phyloP scores from a whole-genome alignment of 1,140 invertebrate genomes.

The roundworm (Caenorhabditis elegans) region DNA sequence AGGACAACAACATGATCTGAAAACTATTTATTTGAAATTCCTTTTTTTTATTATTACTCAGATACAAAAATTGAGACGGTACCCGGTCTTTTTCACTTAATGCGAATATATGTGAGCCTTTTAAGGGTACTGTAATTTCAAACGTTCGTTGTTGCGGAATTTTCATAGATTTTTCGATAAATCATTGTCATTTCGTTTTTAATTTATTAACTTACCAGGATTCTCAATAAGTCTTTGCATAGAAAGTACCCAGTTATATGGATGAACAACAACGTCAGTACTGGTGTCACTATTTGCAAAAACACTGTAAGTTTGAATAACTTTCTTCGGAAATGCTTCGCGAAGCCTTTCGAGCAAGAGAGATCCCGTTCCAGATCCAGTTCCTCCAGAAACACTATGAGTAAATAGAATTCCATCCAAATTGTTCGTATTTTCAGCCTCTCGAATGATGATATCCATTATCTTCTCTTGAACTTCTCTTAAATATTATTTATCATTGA shows the following conservation, averaged over 20 bases:
- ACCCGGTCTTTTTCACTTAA: no score
- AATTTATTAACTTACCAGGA: conserved; percentile 13
- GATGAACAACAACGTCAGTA: conserved; percentile 97
- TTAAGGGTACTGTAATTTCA: no score
- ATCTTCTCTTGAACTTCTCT: conserved; percentile 93
- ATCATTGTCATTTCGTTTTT: no score
- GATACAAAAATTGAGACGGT: no score
- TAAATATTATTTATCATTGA: not conserved
- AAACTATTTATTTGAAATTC: no score
- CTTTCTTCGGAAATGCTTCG: conserved; percentile 94
- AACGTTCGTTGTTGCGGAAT: no score
- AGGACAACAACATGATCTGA: conserved; percentile 90
- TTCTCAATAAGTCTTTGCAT: conserved; percentile 85
- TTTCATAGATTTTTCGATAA: no score
- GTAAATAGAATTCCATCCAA: conserved; percentile 98
- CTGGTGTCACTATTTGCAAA: conserved; percentile 87
- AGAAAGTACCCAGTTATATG: conserved; percentile 95
- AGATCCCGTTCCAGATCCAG: conserved; percentile 95
- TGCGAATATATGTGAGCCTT: no score
- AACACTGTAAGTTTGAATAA: conserved; percentile 97
- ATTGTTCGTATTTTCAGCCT: conserved; percentile 96
- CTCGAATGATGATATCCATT: conserved; percentile 96
- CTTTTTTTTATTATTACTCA: no score
- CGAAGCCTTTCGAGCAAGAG: conserved; percentile 88
- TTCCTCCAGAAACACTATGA: conserved; percentile 95